Evolutionary conservation across 2,888 invertebrate species (phyloP), one percentile per base, ranked within the genome.

Genomic region (Hypomecis punctinalis): DNA sequence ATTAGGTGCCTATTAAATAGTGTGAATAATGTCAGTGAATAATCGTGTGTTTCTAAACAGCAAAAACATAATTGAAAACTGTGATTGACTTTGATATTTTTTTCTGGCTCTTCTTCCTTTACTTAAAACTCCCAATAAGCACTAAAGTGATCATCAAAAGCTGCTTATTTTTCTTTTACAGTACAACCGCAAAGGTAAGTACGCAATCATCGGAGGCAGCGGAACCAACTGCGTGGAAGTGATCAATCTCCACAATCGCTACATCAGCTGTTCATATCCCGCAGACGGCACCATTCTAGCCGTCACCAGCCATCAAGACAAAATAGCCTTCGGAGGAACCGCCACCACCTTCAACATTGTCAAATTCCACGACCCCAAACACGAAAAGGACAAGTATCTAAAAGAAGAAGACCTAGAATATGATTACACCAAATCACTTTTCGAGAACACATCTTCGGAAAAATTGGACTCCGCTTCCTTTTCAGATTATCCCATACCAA

Each of bases 121-220:
- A 23, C 23, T 23, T 23, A 23, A 23, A 23, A 23, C 23, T 23
- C 3, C 23, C 1, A 23, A 23, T 23, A 23, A 23, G 23, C 23
- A 23, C 23, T 23, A 23, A 23, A 2, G 23, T 23, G 23, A 23
- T 23, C 23, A 23, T 3, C 23, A 23, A 23, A 23, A 23, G 5
- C 6, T 33, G 9, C n/a, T 8, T 33, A 1, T 52, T 35, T 61
- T 68, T 52, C 13, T 37, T 46, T 83, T 82, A 40, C 83, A 93
- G 93, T 86, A 73, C 68, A 93, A 93, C 68, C 89, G 92, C 33
- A 91, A 93, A 81, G 93, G 92, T 0, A 93, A 93, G 68, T 93
- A 93, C 71, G 90, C 78, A 0, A 83, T 93, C 48, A 83, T 91
- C 11, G 93, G 93, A 4, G 93, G 93, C 49, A 92, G 93, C 45